phyloP scores from a whole-genome alignment of 1,140 invertebrate genomes.

The Leptinotarsa lineolata region DNA sequence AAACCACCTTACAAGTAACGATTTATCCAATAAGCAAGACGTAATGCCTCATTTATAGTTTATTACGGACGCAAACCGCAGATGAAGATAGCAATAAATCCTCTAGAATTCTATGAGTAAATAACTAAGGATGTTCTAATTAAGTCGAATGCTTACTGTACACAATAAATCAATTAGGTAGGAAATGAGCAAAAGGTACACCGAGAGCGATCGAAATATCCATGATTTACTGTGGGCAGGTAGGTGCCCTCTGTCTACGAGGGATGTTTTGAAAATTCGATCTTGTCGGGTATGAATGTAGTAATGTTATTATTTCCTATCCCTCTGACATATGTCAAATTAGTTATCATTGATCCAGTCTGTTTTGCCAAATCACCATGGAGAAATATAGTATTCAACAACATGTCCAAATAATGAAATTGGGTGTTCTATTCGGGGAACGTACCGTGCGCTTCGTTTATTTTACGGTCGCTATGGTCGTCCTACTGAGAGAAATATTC shows the following conservation, averaged over 20 bases:
- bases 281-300: not conserved
- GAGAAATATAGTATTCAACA: too few species aligned
- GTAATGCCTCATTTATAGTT: constrained; percentile 22
- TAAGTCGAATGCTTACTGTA: constrained; percentile 18
- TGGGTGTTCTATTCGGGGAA: too few species aligned
- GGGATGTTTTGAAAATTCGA: not conserved
- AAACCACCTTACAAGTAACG: constrained; percentile 14
- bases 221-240: not conserved
- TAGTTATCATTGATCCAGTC: too few species aligned
- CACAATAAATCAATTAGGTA: constrained; percentile 21
- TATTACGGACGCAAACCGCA: constrained; percentile 14
- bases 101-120: constrained; percentile 16
- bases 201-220: not conserved
- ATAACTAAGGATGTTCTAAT: constrained; percentile 20
- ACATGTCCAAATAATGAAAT: too few species aligned
- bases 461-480: too few species aligned
- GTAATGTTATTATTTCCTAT: too few species aligned
- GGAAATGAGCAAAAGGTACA: constrained; percentile 6
- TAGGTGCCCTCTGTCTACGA: not conserved
- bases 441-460: too few species aligned
- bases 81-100: constrained; percentile 24
- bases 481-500: too few species aligned
- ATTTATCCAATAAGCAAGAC: constrained; percentile 18
- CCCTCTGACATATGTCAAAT: too few species aligned
- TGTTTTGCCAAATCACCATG: too few species aligned